These are phyloP conservation scores for Pelvicachromis taeniatus DNA, from an alignment of 2,113 vertebrate genomes.

Conservation along the genomic window DNA sequence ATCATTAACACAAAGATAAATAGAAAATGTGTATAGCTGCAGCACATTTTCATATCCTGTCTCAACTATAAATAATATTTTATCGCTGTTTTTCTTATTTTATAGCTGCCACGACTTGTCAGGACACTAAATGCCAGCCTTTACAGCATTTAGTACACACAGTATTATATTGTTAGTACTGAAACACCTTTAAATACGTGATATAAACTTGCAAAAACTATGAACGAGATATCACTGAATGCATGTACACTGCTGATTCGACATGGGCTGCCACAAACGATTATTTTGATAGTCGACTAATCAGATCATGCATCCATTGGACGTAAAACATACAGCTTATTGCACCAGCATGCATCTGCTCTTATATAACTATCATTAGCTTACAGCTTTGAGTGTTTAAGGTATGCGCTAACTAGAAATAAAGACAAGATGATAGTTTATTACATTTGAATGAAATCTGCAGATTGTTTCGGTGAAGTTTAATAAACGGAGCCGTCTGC, in stretches of 20 bases:
- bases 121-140: neutral
- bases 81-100: neutral
- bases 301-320: no score
- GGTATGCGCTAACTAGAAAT: no score
- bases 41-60: neutral
- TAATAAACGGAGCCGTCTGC: no score
- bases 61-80: neutral
- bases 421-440: no score
- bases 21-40: neutral
- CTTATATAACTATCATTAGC: no score
- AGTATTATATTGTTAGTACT: neutral
- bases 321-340: no score
- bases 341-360: no score
- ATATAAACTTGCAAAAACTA: neutral
- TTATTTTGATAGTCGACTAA: no score
- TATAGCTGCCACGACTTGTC: neutral
- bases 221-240: neutral
- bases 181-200: neutral
- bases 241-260: neutral
- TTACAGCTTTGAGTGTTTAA: no score
- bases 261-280: neutral
- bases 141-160: neutral
- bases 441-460: no score
- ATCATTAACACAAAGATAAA: neutral
- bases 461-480: no score